Evolutionary conservation across 2,797 vertebrate species (phyloP), one percentile per base, ranked within the genome.

Genomic region (Falco cherrug): DNA sequence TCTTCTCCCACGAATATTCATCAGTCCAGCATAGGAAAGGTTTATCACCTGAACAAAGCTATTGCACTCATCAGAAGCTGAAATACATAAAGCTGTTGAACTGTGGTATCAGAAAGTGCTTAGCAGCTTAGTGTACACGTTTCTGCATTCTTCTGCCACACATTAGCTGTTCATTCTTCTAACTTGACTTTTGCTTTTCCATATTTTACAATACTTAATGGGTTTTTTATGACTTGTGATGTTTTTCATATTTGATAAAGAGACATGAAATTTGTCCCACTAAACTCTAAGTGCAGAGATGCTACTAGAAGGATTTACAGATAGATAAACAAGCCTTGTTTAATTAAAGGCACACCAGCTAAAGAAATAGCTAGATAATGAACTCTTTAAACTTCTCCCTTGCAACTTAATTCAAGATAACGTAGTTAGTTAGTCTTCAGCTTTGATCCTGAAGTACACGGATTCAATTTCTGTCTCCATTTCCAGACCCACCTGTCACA

Each of bases 401-500:
- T 85, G 48, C 77, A 85, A 70, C 41, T 87, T 81, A 91, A 61
- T 95, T 92, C 16, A 12, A 90, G 78, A 80, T 87, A 95, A 88
- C 5, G 2, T 39, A 39, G 37, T 39, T 65, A 92, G 37, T 47
- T 79, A 82, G 70, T 80, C 83, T 80, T 89, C 93, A 91, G 70
- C 93, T 96, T 95, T 96, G 90, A 96, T 94, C 87, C 50, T 90
- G 65, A 86, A 95, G 50, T 57, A 50, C 37, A 43, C 8, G 51
- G 78, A 92, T 97, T 80, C 64, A 86, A 64, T 94, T 95, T 91
- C 92, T 11, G 9, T 89, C 60, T 97, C 73, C 41, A 28, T 69
- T 97, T 97, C 71, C 90, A 96, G 80, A 80, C 61, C 71, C 84
- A 85, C 73, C 84, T 94, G 95, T 90, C 85, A 59, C 50, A 64